Base-by-base conservation (phyloP, 1,140 invertebrate genomes). In the Diachasmimorpha longicaudata region DNA sequence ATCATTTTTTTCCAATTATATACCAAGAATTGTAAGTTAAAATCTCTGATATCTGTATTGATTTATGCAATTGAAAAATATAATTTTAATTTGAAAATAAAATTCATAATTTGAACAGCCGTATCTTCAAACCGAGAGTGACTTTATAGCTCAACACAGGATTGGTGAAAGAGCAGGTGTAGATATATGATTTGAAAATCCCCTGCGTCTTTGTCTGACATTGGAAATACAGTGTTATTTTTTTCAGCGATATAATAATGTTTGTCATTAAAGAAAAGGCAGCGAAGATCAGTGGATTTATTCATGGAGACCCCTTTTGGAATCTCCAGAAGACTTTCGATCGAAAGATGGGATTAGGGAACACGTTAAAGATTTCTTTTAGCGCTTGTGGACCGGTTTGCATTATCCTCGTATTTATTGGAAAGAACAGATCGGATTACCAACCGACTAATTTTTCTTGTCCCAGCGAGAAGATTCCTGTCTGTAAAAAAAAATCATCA, bases 131-230 rank as follows among this genome's bases (percentile, higher is more conserved):
- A 6, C 39, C 9, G 9, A 42, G 13, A 42, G 11, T 42, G 4
- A 42, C 1, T 42, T 42, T 42, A 1, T 13, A 10, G 9, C 39
- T 42, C 9, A 0, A 11, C 16, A 16, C 2, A 6, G 52, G 19
- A 76, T 79, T 74, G 81, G 76, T 74, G 82, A 66, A 82, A 85
- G 83, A 78, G 82, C 83, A 84, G 84, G 80, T 85, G 82, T 52
- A 82, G 84, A 85, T 84, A 42, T 9, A 10, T 4, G 4, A 42
- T 42, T 42, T 42, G 39, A 10, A 42, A 42, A 42, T 42, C 9
- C 11, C 13, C 13, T 16, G 11, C 14, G 48, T 52, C 5, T 52
- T 52, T 9, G 11, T 25, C 23, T 31, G 58, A 1, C 19, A 25
- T 25, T 63, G 23, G 23, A 25, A 31, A 63, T 63, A 63, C 19